Evolutionary conservation across 2,113 vertebrate genomes (phyloP).

Genomic region (Cochlearius cochlearius): DNA sequence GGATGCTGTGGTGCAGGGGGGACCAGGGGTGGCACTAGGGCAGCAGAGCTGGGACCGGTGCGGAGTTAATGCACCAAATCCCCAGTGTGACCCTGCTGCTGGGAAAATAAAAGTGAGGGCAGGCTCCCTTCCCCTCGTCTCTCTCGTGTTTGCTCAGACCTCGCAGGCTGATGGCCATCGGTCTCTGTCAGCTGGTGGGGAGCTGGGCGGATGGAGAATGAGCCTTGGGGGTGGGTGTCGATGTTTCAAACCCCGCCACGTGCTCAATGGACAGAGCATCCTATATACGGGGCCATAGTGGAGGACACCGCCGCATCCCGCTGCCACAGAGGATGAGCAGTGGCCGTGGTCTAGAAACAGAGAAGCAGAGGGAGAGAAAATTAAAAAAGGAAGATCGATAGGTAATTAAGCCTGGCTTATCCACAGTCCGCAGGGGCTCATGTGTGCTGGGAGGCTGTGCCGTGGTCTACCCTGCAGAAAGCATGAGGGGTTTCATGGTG

Average conservation of each 20-base stretch:
- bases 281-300: rapidly evolving
- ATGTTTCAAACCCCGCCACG: background rate
- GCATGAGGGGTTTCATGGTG: rapidly evolving
- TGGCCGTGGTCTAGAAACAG: background rate
- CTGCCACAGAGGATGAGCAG: background rate
- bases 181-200: background rate
- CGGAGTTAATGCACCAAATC: background rate
- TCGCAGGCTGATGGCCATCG: background rate
- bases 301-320: rapidly evolving
- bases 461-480: background rate
- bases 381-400: background rate
- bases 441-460: rapidly evolving
- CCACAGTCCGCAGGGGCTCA: background rate
- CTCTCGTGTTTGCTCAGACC: background rate
- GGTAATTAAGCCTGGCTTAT: background rate
- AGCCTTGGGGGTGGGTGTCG: background rate
- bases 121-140: background rate
- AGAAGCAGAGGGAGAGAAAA: background rate
- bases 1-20: rapidly evolving
- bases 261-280: background rate
- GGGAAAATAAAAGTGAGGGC: rapidly evolving
- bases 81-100: background rate
- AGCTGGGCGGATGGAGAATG: background rate
- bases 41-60: background rate
- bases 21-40: rapidly evolving